Conservation (phyloP, 2,888 invertebrate species). For the Argyresthia goedartella region DNA sequence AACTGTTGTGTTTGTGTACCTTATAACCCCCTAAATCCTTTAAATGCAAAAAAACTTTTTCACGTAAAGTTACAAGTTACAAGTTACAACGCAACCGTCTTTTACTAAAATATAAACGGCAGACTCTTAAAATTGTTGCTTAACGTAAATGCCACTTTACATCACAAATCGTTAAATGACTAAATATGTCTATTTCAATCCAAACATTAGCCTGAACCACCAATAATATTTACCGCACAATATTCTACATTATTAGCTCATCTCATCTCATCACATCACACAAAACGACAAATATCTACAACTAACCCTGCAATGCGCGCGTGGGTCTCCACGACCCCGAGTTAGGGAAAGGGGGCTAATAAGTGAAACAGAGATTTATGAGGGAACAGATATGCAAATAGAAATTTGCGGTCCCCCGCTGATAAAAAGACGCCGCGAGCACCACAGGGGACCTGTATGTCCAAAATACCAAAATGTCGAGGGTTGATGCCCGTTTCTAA, state of each 20-base stretch:
- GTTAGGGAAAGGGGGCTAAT: constrained; percentile 46
- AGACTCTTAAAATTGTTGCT: no score
- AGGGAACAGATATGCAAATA: constrained; percentile 69
- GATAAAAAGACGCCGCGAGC: constrained; percentile 60
- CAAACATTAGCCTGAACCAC: no score
- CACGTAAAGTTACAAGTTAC: neutral
- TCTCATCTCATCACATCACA: neutral
- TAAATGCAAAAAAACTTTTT: neutral
- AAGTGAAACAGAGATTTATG: constrained; percentile 71
- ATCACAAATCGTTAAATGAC: no score
- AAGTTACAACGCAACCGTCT: neutral
- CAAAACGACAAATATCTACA: neutral
- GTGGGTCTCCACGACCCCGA: constrained; percentile 33
- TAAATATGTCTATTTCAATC: no score
- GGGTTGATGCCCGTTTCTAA: constrained; percentile 44
- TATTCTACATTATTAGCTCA: neutral
- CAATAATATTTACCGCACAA: no score
- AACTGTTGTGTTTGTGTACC: no score
- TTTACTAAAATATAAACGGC: neutral
- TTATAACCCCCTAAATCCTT: no score
- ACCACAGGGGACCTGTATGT: constrained; percentile 48
- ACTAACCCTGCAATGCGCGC: constrained; percentile 25
- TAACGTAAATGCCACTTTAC: no score
- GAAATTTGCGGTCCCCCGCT: constrained; percentile 65
- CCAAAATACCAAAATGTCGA: constrained; percentile 62